Evolutionary conservation across 2,888 invertebrate species (phyloP), one percentile per base, ranked within the genome.

Genomic region (Caenorhabditis macrosperma): DNA sequence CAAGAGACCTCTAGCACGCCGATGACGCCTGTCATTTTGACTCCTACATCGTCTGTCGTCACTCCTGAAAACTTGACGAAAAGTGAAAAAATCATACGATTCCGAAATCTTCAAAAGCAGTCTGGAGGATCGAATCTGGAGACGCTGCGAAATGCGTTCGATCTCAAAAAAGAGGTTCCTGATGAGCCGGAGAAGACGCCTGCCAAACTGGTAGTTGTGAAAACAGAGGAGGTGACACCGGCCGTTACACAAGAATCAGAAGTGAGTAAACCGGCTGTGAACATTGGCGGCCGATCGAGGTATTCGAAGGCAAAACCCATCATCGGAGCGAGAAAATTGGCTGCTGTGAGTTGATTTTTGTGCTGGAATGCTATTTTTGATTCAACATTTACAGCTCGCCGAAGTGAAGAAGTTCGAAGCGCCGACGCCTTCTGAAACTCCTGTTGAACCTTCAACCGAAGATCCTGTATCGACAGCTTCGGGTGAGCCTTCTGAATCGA

Each of bases 271-370:
- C 20, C 52, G 10, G 28, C 30, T 15, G 22, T 55, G 5, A 0
- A 26, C 0, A 7, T 63, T 6, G 17, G n/a, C 2, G 12, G 66
- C 0, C 66, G 48, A 48, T 78, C 77, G 12, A 69, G 77, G 66
- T 77, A 77, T 52, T 26, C 77, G 15, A 77, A 77, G 30, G 28
- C 57, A 44, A 69, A 64, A 30, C 78, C 71, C 22, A 71, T 71
- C 22, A 57, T 77, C 33, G 74, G 74, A 59, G 66, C 66, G 2
- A 64, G 57, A 20, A 72, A 72, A 15, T 48, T 72, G 15, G 72
- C 72, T 12, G 17, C 55, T 7, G 54, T 72, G 28, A 35, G 35
- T 61, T 26, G 10, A 52, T 10, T 44, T 10, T 5, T 44, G 12
- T 52, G 15, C 4, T 24, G 6, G 4, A 26, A 50, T n/a, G n/a